Base-by-base conservation (phyloP, 2,113 vertebrate genomes). In the Elephantulus edwardii region DNA sequence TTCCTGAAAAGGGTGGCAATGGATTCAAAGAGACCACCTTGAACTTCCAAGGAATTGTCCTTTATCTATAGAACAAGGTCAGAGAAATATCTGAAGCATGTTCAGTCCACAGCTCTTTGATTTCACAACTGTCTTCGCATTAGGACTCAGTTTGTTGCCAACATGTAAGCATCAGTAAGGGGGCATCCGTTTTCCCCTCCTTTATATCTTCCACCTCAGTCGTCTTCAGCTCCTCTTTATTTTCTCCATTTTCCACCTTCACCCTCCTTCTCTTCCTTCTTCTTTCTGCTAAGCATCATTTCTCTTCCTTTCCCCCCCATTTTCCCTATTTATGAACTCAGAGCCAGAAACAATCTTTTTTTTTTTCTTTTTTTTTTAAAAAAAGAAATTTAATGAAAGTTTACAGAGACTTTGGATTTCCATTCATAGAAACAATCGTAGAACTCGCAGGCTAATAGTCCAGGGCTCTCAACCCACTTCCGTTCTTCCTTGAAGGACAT, bases 1-100 rank as follows among this genome's bases (percentile, higher is more conserved):
- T 48, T 54, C 85, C 93, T 91, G 20, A 80, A 96, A 91, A 64
- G n/a, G 33, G 0, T 30, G 77, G 33, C 19, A 82, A 88, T n/a
- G 6, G 42, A 6, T 30, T 66, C 9, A 33, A 62, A 16, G 3
- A 92, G 70, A 89, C 71, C 52, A 35, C 60, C 79, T 70, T 9
- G 58, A 81, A 93, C n/a, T 78, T 54, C 40, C 38, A 9, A 48
- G 87, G 72, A 83, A 86, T 74, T 79, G 17, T 46, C 62, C 68
- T 92, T 90, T 52, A 86, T 83, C 78, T 35, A 62, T 26, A 85
- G 14, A 14, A 52, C 33, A 35, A 50, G 2, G 94, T 68, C 84
- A 84, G 11, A 92, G 50, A 35, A n/a, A 44, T 94, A 93, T 95
- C 95, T 94, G 14, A 42, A 97, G 96, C 86, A 86, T 91, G 66